These are phyloP conservation scores for Eupelmus urozonus DNA, from an alignment of 2,888 invertebrate species.

Conservation along the genomic window DNA sequence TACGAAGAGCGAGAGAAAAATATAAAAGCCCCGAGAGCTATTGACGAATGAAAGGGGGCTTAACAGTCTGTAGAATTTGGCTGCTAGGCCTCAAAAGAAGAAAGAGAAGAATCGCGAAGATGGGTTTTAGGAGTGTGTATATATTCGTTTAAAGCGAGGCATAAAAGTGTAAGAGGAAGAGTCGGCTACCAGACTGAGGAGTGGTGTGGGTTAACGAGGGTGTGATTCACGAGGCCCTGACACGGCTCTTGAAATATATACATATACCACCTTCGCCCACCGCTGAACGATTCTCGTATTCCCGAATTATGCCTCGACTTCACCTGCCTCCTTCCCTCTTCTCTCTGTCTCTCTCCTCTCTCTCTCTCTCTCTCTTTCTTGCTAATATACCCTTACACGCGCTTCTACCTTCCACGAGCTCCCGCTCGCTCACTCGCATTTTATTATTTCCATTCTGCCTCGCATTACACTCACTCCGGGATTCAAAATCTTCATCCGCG, in stretches of 20 bases:
- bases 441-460: too few species aligned
- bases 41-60: not conserved
- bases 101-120: not conserved
- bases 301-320: conserved; percentile 63
- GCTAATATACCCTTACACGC: conserved; percentile 24
- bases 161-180: conserved; percentile 51
- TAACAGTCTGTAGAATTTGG: not conserved
- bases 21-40: not conserved
- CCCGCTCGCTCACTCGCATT: too few species aligned
- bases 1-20: not conserved
- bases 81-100: not conserved
- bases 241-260: conserved; percentile 27
- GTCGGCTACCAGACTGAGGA: conserved; percentile 44
- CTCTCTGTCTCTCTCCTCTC: not conserved
- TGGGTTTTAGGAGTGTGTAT: not conserved
- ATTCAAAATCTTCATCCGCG: conserved; percentile 23
- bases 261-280: not conserved
- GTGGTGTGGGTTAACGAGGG: conserved; percentile 73
- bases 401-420: too few species aligned
- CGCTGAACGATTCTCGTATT: conserved; percentile 71
- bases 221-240: conserved; percentile 74
- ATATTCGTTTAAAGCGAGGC: conserved; percentile 14
- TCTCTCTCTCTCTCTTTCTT: not conserved
- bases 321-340: conserved; percentile 26
- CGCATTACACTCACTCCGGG: too few species aligned